Conservation (phyloP, 2,888 invertebrate genomes). For the Drosophila melanosoma region DNA sequence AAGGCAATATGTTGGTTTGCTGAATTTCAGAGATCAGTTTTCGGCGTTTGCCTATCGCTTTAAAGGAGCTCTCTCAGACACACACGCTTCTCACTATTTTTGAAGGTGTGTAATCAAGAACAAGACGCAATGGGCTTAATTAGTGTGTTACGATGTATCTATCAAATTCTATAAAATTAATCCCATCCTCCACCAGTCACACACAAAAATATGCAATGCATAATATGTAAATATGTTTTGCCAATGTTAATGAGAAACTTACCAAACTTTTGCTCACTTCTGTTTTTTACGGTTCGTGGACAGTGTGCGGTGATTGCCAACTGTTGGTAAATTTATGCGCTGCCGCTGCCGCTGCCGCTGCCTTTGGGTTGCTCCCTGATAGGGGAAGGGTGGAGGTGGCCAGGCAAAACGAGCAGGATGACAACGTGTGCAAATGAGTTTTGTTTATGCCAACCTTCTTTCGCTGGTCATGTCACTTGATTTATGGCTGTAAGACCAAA, state of each 20-base stretch:
- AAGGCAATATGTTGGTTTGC: constrained; percentile 2
- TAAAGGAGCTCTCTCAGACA: not conserved
- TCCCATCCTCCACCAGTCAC: too few species aligned
- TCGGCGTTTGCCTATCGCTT: not conserved
- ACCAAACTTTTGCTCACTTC: constrained; percentile 22
- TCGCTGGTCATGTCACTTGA: constrained; percentile 63
- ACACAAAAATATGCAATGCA: constrained; percentile 23
- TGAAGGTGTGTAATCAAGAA: not conserved
- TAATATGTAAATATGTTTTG: constrained; percentile 10
- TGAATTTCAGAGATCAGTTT: constrained; percentile 10
- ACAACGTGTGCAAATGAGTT: constrained; percentile 68
- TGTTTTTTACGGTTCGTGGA: constrained; percentile 6
- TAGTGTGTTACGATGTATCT: not conserved
- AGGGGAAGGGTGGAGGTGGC: not conserved
- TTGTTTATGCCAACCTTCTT: constrained; percentile 58
- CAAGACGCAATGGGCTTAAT: not conserved
- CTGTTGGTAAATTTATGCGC: constrained; percentile 68
- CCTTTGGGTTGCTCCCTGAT: not conserved
- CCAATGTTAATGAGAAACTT: constrained; percentile 21
- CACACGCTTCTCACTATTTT: not conserved
- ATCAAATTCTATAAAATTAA: not conserved
- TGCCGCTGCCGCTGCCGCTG: constrained; percentile 38
- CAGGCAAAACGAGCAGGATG: constrained; percentile 44
- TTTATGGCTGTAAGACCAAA: constrained; percentile 64
- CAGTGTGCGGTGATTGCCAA: constrained; percentile 52